Evolutionary conservation across 2,797 vertebrate genomes (phyloP).

Genomic region (Gallirallus australis): DNA sequence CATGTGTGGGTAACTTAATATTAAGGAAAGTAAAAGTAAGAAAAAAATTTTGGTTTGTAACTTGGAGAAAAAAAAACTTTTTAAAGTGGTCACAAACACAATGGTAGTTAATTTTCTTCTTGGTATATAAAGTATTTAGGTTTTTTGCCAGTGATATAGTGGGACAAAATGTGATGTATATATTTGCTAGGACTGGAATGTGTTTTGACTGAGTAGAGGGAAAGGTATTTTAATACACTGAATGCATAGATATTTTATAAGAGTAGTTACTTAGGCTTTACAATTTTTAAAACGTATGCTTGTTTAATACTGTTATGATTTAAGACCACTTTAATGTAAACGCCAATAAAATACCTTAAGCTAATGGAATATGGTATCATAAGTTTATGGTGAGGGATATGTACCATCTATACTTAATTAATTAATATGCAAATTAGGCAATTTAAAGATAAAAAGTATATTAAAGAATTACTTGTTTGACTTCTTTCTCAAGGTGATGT

Average conservation of each 20-base stretch:
- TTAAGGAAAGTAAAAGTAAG: background rate
- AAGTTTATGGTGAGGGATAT: background rate
- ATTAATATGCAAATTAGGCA: background rate
- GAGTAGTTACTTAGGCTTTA: background rate
- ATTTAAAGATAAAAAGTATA: background rate
- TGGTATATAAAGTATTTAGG: background rate
- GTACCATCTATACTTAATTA: background rate
- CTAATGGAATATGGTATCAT: background rate
- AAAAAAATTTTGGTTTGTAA: background rate
- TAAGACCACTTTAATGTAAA: conserved; percentile 3
- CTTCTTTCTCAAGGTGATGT: background rate
- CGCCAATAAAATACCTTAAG: background rate
- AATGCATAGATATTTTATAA: background rate
- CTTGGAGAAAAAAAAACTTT: background rate
- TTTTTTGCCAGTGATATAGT: background rate
- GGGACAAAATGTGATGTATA: background rate
- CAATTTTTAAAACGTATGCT: background rate
- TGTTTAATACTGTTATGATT: background rate
- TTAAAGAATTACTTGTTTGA: background rate
- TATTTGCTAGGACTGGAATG: background rate
- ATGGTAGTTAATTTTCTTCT: background rate
- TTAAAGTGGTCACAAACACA: background rate
- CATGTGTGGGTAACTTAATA: background rate
- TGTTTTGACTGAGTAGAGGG: background rate
- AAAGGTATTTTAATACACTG: background rate